Evolutionary conservation across 2,797 vertebrate species (phyloP), one percentile per base, ranked within the genome.

Genomic region (Danio aesculapii): DNA sequence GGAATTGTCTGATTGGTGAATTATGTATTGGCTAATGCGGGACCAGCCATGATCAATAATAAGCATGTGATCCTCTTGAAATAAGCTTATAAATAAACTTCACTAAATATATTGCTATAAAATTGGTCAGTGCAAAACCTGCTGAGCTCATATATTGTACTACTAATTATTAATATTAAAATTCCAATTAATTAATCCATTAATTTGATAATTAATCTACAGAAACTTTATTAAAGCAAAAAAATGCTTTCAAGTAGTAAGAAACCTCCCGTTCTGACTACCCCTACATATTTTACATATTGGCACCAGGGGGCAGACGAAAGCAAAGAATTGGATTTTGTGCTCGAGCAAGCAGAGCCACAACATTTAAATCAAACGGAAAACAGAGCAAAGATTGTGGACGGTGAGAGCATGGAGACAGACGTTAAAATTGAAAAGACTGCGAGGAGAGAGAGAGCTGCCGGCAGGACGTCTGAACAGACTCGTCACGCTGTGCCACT

Each of bases 231-330:
- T n/a, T n/a, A n/a, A n/a, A n/a, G n/a, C n/a, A n/a, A n/a, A n/a
- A n/a, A n/a, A n/a, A n/a, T n/a, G n/a, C n/a, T n/a, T n/a, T n/a
- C n/a, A n/a, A n/a, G n/a, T n/a, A n/a, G n/a, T n/a, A n/a, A n/a
- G 16, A 71, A 71, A 57, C 16, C 30, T 55, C n/a, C 6, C 6
- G 1, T 49, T 58, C 19, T 16, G 17, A 58, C 11, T n/a, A 11
- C 16, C 14, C 19, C 21, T 11, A 47, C 13, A 44, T 14, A 17
- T 49, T 69, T 43, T 47, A 21, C 8, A 21, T 61, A 52, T 57
- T 71, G 16, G 73, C 85, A 84, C 58, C 69, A 81, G 80, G 53
- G 46, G 81, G 77, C 80, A 75, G 73, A 50, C 16, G 16, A 52
- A 80, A 72, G 59, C 58, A 72, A 30, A 79, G 46, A 71, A 55